These are phyloP conservation scores for Schizaphis graminum DNA, from an alignment of 2,888 invertebrate species.

Conservation along the genomic window DNA sequence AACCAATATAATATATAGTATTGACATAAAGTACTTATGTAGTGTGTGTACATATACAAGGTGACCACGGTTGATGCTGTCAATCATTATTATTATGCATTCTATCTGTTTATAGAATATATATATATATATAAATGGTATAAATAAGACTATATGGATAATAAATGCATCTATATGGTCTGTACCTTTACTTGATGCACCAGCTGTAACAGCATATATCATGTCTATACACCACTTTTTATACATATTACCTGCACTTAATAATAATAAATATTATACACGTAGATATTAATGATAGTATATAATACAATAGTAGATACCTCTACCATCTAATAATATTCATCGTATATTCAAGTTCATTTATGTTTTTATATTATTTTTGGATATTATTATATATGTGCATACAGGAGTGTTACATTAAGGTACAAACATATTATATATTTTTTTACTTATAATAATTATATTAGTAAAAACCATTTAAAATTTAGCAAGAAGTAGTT, in stretches of 20 bases:
- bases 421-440: no score
- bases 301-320: background rate
- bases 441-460: background rate
- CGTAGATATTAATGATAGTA: background rate
- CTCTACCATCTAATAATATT: background rate
- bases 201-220: background rate
- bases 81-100: background rate
- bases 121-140: background rate
- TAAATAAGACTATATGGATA: background rate
- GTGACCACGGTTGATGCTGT: constrained; percentile 13
- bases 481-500: background rate
- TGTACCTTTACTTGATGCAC: background rate
- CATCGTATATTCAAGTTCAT: background rate
- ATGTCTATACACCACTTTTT: background rate
- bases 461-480: background rate
- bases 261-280: background rate
- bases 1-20: background rate
- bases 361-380: background rate
- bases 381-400: no score
- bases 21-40: background rate
- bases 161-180: background rate
- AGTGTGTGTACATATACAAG: background rate
- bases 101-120: background rate
- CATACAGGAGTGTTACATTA: background rate
- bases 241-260: background rate